These are phyloP conservation scores for Forbesichthys agassizii DNA, from an alignment of 2,113 vertebrate species.

Conservation along the genomic window DNA sequence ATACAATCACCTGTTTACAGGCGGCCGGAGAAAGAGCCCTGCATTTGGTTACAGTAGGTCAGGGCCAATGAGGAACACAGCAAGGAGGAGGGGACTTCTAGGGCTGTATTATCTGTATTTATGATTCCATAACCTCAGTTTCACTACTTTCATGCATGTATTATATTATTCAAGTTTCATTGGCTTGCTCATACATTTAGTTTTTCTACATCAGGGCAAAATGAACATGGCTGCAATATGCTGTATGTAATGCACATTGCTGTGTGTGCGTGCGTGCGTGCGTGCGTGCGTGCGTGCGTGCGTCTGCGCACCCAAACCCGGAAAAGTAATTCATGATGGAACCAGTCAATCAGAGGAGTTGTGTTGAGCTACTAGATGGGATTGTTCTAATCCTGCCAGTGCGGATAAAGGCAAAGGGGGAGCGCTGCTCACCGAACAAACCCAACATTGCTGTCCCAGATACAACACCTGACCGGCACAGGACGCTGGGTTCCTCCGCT, in stretches of 20 bases:
- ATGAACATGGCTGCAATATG: slow-evolving; percentile 13
- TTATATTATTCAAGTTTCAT: slow-evolving; percentile 26
- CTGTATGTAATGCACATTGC: too few relatives aligned
- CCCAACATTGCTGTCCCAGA: slow-evolving; percentile 44
- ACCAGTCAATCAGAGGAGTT: neutral
- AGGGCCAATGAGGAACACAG: slow-evolving; percentile 35
- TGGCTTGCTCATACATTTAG: neutral
- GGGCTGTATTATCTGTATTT: slow-evolving; percentile 26
- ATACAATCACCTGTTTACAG: slow-evolving; percentile 53
- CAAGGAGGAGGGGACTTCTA: slow-evolving; percentile 13
- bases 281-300: too few relatives aligned
- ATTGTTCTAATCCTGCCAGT: slow-evolving; percentile 48
- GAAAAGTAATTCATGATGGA: neutral
- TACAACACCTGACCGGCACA: slow-evolving; percentile 40
- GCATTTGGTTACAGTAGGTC: slow-evolving; percentile 55
- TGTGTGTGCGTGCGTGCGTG: too few relatives aligned
- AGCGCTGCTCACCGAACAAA: slow-evolving; percentile 40
- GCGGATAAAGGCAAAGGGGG: slow-evolving; percentile 20
- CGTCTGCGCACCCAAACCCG: too few relatives aligned
- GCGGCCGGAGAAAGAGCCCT: slow-evolving; percentile 39
- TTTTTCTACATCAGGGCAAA: slow-evolving; percentile 1
- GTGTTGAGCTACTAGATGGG: slow-evolving; percentile 30
- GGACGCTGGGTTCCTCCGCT: slow-evolving; percentile 32
- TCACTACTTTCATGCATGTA: slow-evolving; percentile 10
- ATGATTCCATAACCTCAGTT: slow-evolving; percentile 24